These are phyloP conservation scores for Achroia grisella DNA, from an alignment of 1,140 invertebrate species.

Conservation along the genomic window DNA sequence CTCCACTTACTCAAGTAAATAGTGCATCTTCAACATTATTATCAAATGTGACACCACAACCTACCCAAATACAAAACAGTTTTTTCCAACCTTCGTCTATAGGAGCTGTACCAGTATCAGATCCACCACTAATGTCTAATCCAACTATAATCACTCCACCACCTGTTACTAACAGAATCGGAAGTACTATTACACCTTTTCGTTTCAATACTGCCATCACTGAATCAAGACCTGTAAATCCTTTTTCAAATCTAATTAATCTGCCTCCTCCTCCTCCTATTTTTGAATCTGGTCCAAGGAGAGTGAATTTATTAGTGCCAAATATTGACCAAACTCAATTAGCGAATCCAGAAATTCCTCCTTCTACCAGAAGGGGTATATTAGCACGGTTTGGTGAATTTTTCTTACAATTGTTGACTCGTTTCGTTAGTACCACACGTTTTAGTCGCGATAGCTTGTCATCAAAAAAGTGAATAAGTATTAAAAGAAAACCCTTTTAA, in stretches of 20 bases:
- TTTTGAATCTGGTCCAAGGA: not conserved
- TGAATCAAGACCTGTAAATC: not conserved
- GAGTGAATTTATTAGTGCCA: conserved; percentile 4
- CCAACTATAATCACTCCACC: not conserved
- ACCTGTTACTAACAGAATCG: too few species aligned
- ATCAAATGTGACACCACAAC: too few species aligned
- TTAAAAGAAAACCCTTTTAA: not conserved
- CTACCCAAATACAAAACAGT: too few species aligned
- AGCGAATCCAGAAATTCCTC: conserved; percentile 4
- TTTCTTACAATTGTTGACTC: conserved; percentile 17
- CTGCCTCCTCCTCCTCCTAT: not conserved
- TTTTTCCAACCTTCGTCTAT: too few species aligned
- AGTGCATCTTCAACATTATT: too few species aligned
- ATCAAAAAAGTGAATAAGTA: not conserved
- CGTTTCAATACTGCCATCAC: conserved; percentile 1
- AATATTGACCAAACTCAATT: conserved; percentile 4
- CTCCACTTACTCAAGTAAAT: too few species aligned
- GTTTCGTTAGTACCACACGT: conserved; percentile 13
- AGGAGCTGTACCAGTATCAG: too few species aligned
- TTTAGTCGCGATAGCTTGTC: conserved; percentile 8
- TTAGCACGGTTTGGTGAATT: conserved; percentile 21
- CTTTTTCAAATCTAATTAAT: not conserved
- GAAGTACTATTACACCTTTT: too few species aligned
- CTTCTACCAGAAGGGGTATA: not conserved
- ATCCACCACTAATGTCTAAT: not conserved